Percentiles rank a stretch among this genome's conserved stretches.
Conservation (phyloP, 2,888 invertebrate species). For the Volucella zonaria region DNA sequence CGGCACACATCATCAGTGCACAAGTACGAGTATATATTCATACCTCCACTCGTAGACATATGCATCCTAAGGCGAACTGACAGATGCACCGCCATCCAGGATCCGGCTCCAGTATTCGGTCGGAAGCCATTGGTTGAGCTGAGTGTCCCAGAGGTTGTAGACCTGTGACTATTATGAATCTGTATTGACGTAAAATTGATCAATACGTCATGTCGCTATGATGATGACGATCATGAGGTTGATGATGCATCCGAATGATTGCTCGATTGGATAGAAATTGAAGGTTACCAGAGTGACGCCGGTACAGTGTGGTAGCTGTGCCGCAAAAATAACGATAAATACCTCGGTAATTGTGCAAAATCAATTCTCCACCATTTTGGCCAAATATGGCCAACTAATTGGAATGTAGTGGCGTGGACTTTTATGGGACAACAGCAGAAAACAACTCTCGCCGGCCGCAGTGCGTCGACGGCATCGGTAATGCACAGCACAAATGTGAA, state of each 20-base stretch:
- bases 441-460: constrained; percentile 3
- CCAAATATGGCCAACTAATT: constrained; percentile 69
- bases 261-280: constrained; percentile 50
- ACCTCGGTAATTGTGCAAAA: constrained; percentile 66
- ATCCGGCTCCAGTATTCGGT: neutral
- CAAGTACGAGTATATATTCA: no score
- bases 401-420: constrained; percentile 64
- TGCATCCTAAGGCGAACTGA: constrained; percentile 59
- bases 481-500: constrained; percentile 20
- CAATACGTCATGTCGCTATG: constrained; percentile 68
- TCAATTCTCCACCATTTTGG: constrained; percentile 63
- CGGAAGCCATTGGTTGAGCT: constrained; percentile 4
- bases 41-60: constrained; percentile 20
- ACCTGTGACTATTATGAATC: constrained; percentile 58
- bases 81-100: constrained; percentile 39
- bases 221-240: constrained; percentile 29
- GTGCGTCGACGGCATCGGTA: neutral
- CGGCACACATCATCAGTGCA: constrained; percentile 46
- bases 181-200: constrained; percentile 74
- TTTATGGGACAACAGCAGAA: constrained; percentile 49
- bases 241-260: constrained; percentile 19
- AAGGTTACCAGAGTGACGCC: constrained; percentile 56
- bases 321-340: constrained; percentile 46
- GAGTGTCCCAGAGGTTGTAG: constrained; percentile 7
- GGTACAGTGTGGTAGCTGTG: constrained; percentile 1